These are phyloP conservation scores for Oreochromis niloticus DNA, from an alignment of 2,113 vertebrate genomes.

Conservation along the genomic window DNA sequence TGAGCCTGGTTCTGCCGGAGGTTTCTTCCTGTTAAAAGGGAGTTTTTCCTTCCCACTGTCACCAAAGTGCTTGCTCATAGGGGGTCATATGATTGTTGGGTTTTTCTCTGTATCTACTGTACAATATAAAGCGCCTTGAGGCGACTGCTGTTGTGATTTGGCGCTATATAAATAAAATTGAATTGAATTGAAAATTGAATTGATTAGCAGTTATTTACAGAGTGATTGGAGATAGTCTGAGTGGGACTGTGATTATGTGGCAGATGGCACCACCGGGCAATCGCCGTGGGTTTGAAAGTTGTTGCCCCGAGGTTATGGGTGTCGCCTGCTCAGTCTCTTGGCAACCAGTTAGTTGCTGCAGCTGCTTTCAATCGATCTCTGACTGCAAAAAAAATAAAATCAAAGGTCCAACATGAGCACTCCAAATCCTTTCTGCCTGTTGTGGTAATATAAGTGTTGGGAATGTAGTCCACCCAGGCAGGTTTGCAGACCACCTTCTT, in stretches of 20 bases:
- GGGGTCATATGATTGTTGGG: too few relatives aligned
- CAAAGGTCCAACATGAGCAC: not conserved
- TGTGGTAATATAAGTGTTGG: not conserved
- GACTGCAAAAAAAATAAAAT: not conserved
- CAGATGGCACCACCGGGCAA: not conserved
- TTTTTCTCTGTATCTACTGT: too few relatives aligned
- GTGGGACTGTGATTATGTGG: not conserved
- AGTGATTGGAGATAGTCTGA: not conserved
- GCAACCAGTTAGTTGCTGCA: not conserved
- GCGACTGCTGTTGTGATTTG: too few relatives aligned
- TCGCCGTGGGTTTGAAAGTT: not conserved
- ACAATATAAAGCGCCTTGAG: too few relatives aligned
- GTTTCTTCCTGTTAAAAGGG: too few relatives aligned
- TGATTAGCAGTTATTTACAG: not conserved
- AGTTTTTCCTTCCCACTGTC: too few relatives aligned
- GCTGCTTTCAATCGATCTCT: not conserved
- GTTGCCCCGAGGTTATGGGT: not conserved
- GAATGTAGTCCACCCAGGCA: not conserved
- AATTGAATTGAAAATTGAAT: too few relatives aligned
- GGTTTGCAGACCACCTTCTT: not conserved
- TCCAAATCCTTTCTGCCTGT: not conserved
- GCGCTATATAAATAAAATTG: too few relatives aligned
- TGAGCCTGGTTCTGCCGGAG: too few relatives aligned
- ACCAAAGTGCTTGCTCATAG: too few relatives aligned
- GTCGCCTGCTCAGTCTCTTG: not conserved